Conservation (phyloP, 1,140 invertebrate species). For the Lordiphosa mommai region DNA sequence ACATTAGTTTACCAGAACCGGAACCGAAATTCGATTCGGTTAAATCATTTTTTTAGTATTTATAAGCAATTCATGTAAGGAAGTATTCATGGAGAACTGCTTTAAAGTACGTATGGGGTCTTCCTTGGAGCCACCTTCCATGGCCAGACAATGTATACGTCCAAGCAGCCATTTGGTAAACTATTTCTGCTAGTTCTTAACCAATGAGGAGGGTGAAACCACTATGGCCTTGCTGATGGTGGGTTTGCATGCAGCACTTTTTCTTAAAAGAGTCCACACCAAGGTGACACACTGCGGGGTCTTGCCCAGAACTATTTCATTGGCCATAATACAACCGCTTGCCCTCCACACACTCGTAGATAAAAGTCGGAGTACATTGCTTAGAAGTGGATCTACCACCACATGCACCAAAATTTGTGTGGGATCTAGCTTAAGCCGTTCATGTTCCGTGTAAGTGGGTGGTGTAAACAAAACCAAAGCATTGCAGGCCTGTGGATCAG, state of each 20-base stretch:
- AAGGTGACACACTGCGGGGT: conserved; percentile 99
- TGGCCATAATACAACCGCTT: conserved; percentile 97
- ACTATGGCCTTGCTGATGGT: conserved; percentile 95
- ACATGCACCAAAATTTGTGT: conserved; percentile 90
- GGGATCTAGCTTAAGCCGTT: conserved; percentile 62
- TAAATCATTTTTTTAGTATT: no score
- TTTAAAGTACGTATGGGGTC: conserved; percentile 92
- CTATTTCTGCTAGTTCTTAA: conserved; percentile 99
- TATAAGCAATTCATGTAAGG: no score
- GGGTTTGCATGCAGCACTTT: conserved; percentile 91
- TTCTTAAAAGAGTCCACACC: conserved; percentile 95
- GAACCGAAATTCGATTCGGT: no score
- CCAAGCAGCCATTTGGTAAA: conserved; percentile 97
- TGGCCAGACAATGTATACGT: conserved; percentile 90
- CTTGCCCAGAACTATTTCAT: conserved; percentile 98
- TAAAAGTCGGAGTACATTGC: conserved; percentile 96
- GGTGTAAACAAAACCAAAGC: conserved; percentile 95
- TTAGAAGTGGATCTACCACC: conserved; percentile 95
- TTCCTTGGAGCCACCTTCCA: conserved; percentile 94
- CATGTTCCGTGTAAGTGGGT: conserved; percentile 83
- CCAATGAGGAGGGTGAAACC: conserved; percentile 97
- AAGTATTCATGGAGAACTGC: conserved; percentile 85
- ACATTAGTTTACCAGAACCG: no score
- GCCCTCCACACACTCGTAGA: conserved; percentile 99
- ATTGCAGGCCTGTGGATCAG: conserved; percentile 96